Evolutionary conservation across 2,797 vertebrate genomes (phyloP).

Genomic region (Nyctalus aviator): DNA sequence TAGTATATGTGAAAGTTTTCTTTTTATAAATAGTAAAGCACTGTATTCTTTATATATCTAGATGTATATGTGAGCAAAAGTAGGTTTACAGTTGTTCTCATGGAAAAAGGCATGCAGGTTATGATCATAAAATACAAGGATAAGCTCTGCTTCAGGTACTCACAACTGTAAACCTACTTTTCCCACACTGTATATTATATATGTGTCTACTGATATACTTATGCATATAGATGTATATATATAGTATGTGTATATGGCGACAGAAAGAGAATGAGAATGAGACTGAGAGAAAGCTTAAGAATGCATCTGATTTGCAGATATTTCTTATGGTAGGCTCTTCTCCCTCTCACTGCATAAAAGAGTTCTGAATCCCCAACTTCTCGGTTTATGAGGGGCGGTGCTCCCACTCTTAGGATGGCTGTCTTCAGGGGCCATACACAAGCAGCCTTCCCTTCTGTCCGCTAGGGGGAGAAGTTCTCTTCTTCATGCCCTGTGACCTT

Average conservation of each 20-base stretch:
- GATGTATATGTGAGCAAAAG: background rate
- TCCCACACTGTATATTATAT: too few relatives aligned
- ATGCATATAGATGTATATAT: background rate
- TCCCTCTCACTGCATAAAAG: background rate
- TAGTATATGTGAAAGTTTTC: background rate
- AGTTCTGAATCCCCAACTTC: background rate
- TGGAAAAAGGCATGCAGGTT: too few relatives aligned
- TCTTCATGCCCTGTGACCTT: background rate
- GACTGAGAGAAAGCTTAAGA: background rate
- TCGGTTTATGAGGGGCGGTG: background rate
- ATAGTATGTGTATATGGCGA: rapidly evolving
- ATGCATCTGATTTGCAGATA: background rate
- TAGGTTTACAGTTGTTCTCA: too few relatives aligned
- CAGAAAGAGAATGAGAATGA: background rate
- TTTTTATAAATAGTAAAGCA: background rate
- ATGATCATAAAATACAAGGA: too few relatives aligned
- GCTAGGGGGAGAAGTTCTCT: background rate
- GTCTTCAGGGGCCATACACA: background rate
- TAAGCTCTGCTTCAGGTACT: too few relatives aligned
- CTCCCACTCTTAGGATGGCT: background rate
- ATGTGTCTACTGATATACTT: background rate
- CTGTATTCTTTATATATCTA: background rate
- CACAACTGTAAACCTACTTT: too few relatives aligned
- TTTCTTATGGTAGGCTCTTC: background rate
- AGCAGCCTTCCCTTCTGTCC: background rate